Evolutionary conservation across 2,797 vertebrate species (phyloP).

Genomic region (Bryconaethiops microstoma): DNA sequence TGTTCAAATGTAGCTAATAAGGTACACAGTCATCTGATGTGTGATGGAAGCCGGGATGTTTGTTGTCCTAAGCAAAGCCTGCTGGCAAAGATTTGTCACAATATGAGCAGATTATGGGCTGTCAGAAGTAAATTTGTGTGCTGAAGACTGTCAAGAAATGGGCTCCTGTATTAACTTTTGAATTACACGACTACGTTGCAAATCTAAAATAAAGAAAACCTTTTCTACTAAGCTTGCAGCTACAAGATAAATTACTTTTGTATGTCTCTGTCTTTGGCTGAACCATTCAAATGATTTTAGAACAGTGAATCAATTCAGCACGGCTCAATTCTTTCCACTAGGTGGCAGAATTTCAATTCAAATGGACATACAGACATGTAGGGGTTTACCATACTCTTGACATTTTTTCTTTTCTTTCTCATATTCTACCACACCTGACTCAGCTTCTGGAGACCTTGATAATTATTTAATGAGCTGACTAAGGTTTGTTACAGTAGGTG

Average conservation of each 20-base stretch:
- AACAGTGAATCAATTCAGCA: background rate
- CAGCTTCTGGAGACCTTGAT: background rate
- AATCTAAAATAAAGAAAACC: background rate
- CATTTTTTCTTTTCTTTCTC: background rate
- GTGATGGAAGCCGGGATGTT: background rate
- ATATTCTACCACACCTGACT: background rate
- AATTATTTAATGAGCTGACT: background rate
- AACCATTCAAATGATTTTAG: background rate
- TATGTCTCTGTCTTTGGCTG: background rate
- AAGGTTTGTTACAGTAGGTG: background rate
- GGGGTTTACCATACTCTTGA: background rate
- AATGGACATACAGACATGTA: background rate
- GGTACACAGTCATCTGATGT: background rate
- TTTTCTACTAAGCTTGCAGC: background rate
- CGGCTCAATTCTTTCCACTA: slow-evolving; percentile 37
- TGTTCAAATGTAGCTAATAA: background rate
- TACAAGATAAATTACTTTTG: background rate
- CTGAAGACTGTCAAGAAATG: background rate
- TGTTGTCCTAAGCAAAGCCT: background rate
- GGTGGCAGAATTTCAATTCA: slow-evolving; percentile 51
- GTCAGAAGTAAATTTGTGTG: background rate
- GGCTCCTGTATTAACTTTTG: background rate
- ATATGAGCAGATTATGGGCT: too few species aligned
- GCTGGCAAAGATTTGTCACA: background rate
- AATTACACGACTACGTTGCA: background rate